phyloP scores from a whole-genome alignment of 2,888 invertebrate genomes.

The Lasioglossum marginatum region DNA sequence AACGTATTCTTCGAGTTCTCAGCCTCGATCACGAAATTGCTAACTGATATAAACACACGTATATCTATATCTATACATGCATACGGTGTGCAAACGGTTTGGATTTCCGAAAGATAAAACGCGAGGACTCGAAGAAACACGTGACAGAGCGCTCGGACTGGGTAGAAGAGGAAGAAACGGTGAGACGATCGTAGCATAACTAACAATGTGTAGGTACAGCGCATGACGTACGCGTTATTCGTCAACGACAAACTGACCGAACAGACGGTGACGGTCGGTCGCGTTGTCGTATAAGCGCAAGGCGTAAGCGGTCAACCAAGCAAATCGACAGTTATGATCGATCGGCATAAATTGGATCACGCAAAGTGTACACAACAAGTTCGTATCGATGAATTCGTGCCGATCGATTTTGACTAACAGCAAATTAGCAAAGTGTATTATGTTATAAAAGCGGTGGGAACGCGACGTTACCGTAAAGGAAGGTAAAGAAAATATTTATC shows the following conservation, averaged over 20 bases:
- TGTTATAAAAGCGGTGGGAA: constrained; percentile 22
- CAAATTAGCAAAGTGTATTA: constrained; percentile 22
- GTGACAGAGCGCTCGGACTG: constrained; percentile 9
- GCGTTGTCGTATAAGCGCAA: background rate
- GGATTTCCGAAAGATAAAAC: background rate
- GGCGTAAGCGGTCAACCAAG: constrained; percentile 12
- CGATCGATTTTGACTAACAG: constrained; percentile 44
- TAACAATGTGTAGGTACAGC: background rate
- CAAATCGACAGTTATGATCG: constrained; percentile 38
- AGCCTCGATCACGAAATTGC: background rate
- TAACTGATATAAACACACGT: background rate
- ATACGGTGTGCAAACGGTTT: background rate
- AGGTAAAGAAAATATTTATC: constrained; percentile 44
- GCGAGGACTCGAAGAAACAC: background rate
- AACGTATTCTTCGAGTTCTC: background rate
- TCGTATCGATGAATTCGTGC: constrained; percentile 28
- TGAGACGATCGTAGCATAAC: constrained; percentile 3
- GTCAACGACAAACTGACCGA: constrained; percentile 32
- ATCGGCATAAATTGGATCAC: constrained; percentile 38
- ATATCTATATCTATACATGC: background rate
- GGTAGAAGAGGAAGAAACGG: background rate
- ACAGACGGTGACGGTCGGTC: constrained; percentile 31
- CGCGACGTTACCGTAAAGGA: constrained; percentile 19
- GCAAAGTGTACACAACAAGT: background rate
- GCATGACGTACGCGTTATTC: constrained; percentile 31